Evolutionary conservation across 2,888 invertebrate species (phyloP).

Genomic region (Orthosia cruda): DNA sequence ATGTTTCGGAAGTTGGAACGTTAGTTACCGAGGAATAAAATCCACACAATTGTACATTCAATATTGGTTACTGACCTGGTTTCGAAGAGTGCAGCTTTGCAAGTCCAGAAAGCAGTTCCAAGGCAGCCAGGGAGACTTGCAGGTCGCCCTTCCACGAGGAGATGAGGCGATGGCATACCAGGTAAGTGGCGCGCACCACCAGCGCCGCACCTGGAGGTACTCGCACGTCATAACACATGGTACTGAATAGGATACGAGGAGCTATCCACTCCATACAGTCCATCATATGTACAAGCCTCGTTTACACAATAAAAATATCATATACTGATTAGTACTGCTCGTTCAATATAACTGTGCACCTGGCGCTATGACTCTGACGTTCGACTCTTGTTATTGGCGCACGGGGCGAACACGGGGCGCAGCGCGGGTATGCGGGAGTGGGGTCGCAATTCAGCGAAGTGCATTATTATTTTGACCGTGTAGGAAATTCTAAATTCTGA

Average conservation of each 20-base stretch:
- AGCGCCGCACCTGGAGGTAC: slow-evolving; percentile 92
- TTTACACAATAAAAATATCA: neutral
- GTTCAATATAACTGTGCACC: no score
- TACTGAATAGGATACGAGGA: neutral
- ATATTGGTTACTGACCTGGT: slow-evolving; percentile 93
- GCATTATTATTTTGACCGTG: no score
- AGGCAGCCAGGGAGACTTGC: slow-evolving; percentile 97
- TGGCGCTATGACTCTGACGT: no score
- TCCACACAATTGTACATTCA: neutral
- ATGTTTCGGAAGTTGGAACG: neutral
- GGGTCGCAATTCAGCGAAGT: no score
- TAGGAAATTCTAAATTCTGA: no score
- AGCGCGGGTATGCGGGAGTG: no score
- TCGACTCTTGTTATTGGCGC: no score
- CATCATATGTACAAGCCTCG: neutral
- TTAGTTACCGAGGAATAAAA: neutral
- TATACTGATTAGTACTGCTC: no score
- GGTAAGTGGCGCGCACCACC: slow-evolving; percentile 97
- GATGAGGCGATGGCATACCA: slow-evolving; percentile 98
- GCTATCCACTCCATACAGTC: slow-evolving; percentile 8
- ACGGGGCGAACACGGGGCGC: no score
- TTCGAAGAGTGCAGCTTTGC: slow-evolving; percentile 97
- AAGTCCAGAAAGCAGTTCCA: slow-evolving; percentile 97
- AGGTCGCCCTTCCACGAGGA: slow-evolving; percentile 99
- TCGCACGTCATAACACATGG: slow-evolving; percentile 29